A percentile compares a stretch with the other conserved stretches of the same genome.
Conservation (phyloP, 2,113 vertebrate species). For the Hippocampus abdominalis region DNA sequence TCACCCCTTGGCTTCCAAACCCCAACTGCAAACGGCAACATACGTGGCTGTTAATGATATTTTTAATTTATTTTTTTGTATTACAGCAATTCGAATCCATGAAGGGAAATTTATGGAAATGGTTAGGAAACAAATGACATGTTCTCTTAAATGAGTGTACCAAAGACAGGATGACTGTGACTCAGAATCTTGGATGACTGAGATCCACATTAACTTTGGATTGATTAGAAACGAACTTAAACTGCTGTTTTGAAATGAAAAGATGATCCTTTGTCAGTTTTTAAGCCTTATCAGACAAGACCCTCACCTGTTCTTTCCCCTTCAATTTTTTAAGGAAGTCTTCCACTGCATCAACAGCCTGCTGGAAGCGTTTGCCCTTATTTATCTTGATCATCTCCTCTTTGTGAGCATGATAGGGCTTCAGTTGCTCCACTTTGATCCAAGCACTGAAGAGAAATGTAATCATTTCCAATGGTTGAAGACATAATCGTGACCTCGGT, state of each 20-base stretch:
- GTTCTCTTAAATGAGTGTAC: too few species aligned
- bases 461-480: neutral
- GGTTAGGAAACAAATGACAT: too few species aligned
- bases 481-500: neutral
- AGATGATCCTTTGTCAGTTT: neutral
- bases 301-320: constrained; percentile 86
- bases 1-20: too few species aligned
- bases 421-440: constrained; percentile 99
- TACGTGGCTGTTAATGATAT: too few species aligned
- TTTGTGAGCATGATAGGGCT: constrained; percentile 95
- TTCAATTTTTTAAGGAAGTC: constrained; percentile 95
- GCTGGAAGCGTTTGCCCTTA: constrained; percentile 97
- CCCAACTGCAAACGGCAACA: too few species aligned
- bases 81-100: too few species aligned
- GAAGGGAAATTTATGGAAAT: too few species aligned
- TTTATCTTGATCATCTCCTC: constrained; percentile 99
- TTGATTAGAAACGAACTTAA: neutral
- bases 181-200: too few species aligned
- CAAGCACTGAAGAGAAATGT: constrained; percentile 79
- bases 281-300: too few species aligned
- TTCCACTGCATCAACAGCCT: constrained; percentile 95
- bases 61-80: too few species aligned
- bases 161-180: too few species aligned
- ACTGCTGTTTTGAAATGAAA: neutral
- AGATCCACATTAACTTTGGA: too few species aligned